phyloP scores from a whole-genome alignment of 2,888 invertebrate species.

The Cybosia mesomella region DNA sequence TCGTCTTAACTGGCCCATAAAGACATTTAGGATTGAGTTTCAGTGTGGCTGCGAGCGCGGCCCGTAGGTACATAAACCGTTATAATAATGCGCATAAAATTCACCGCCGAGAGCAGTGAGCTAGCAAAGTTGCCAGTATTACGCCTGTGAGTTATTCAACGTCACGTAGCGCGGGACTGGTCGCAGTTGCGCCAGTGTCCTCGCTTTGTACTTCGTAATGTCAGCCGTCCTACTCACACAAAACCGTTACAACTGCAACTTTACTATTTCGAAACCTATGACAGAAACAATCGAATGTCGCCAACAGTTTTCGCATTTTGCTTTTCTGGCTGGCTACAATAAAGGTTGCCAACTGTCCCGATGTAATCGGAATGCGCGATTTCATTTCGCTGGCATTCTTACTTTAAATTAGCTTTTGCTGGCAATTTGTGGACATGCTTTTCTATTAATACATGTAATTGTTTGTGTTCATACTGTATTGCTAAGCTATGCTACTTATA shows the following conservation, averaged over 20 bases:
- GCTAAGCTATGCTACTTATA: too few species aligned
- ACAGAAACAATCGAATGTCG: conserved; percentile 48
- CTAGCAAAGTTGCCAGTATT: conserved; percentile 71
- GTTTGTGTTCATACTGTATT: neutral
- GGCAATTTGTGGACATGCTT: conserved; percentile 8
- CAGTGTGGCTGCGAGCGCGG: conserved; percentile 54
- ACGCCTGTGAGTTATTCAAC: conserved; percentile 75
- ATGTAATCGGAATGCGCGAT: conserved; percentile 24
- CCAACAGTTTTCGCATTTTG: conserved; percentile 35
- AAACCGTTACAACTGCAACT: conserved; percentile 42
- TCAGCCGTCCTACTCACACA: conserved; percentile 35
- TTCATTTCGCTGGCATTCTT: conserved; percentile 13
- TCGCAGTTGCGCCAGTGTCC: conserved; percentile 51
- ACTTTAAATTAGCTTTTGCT: conserved; percentile 23
- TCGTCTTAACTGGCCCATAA: conserved; percentile 68
- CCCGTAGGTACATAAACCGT: conserved; percentile 64
- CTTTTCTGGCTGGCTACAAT: conserved; percentile 31
- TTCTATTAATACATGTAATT: conserved; percentile 9
- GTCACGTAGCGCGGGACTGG: conserved; percentile 70
- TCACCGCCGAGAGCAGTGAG: conserved; percentile 68
- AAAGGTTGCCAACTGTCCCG: conserved; percentile 27
- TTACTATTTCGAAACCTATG: conserved; percentile 42
- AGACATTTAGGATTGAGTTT: conserved; percentile 73
- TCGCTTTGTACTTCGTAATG: conserved; percentile 41
- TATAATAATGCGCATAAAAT: conserved; percentile 79